Percentiles rank a stretch among this genome's conserved stretches.
Evolutionary conservation across 2,113 vertebrate genomes (phyloP).

Genomic region (Lutjanus erythropterus): DNA sequence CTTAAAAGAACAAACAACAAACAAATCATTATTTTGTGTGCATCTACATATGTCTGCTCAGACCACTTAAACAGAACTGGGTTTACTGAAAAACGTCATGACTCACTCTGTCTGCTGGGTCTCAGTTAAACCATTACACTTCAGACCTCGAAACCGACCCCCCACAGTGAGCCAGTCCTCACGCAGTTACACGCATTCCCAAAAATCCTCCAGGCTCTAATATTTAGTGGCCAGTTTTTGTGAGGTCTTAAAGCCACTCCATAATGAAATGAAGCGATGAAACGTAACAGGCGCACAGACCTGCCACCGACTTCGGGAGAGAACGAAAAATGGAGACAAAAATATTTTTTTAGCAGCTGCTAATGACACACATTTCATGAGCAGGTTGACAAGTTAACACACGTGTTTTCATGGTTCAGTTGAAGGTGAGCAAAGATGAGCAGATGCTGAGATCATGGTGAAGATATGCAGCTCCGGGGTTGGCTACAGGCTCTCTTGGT

Average conservation of each 20-base stretch:
- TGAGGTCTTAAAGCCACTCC: conserved; percentile 18
- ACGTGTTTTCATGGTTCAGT: neutral
- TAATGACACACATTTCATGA: neutral
- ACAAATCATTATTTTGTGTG: neutral
- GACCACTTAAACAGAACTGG: neutral
- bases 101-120: conserved; percentile 16
- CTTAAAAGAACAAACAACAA: neutral
- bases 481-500: neutral
- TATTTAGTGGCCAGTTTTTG: conserved; percentile 21
- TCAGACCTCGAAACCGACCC: conserved; percentile 17
- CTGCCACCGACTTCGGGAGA: neutral
- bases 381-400: conserved; percentile 13
- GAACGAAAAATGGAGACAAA: neutral
- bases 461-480: conserved; percentile 33
- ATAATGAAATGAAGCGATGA: conserved; percentile 7
- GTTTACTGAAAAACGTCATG: conserved; percentile 11
- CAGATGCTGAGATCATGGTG: conserved; percentile 13
- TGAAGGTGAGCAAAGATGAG: neutral
- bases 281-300: neutral
- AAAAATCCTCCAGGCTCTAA: conserved; percentile 9
- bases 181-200: neutral
- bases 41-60: conserved; percentile 1
- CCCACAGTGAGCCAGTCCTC: conserved; percentile 11
- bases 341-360: neutral
- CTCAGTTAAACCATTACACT: neutral